These are phyloP conservation scores for Drosophila mojavensis DNA, from an alignment of 1,140 invertebrate genomes.

Conservation along the genomic window DNA sequence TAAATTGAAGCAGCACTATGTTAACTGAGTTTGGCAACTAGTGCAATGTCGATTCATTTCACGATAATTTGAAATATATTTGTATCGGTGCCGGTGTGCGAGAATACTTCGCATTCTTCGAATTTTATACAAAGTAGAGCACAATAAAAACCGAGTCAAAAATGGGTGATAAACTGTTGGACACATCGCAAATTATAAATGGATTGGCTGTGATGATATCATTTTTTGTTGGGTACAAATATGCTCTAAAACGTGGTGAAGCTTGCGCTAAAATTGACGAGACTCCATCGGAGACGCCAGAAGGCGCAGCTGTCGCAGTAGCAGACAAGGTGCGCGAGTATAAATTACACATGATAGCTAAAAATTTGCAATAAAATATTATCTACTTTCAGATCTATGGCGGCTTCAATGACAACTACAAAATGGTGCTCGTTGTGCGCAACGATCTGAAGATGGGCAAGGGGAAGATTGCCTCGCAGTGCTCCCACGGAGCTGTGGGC, in stretches of 20 bases:
- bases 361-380: not conserved
- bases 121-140: slow-evolving; percentile 11
- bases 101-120: slow-evolving; percentile 1
- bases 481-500: slow-evolving; percentile 93
- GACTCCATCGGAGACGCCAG: slow-evolving; percentile 17
- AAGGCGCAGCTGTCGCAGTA: slow-evolving; percentile 35
- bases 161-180: slow-evolving; percentile 79
- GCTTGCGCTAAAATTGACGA: slow-evolving; percentile 53
- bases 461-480: slow-evolving; percentile 96
- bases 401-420: slow-evolving; percentile 86
- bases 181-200: slow-evolving; percentile 80
- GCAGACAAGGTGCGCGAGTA: slow-evolving; percentile 54
- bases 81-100: slow-evolving; percentile 25
- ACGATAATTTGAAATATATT: slow-evolving; percentile 19
- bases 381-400: slow-evolving; percentile 42
- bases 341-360: not conserved
- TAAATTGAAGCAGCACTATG: not conserved
- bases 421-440: slow-evolving; percentile 94
- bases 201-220: slow-evolving; percentile 81
- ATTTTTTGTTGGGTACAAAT: slow-evolving; percentile 83
- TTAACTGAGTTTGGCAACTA: not conserved
- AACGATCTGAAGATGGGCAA: slow-evolving; percentile 97
- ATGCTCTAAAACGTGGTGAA: slow-evolving; percentile 72
- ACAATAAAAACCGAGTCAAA: slow-evolving; percentile 12
- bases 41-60: slow-evolving; percentile 13